phyloP scores from a whole-genome alignment of 2,113 vertebrate species.

The Stigmatopora argus region DNA sequence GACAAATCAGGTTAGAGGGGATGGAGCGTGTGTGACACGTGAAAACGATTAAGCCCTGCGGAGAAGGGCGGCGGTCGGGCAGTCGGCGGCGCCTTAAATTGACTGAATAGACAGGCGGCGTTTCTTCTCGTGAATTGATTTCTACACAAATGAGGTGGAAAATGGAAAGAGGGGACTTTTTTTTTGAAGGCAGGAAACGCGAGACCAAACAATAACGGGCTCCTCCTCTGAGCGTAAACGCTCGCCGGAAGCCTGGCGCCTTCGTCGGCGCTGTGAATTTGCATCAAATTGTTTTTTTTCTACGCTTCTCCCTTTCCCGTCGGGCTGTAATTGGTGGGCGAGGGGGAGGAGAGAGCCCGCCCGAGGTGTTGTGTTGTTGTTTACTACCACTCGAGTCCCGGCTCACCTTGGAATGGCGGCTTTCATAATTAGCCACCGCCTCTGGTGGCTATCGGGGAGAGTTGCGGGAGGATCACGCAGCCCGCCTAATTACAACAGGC shows the following conservation, averaged over 20 bases:
- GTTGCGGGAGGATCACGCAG: conserved; percentile 45
- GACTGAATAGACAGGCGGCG: conserved; percentile 43
- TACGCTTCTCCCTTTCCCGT: conserved; percentile 10
- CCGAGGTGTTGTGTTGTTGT: conserved; percentile 32
- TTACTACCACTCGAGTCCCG: conserved; percentile 41
- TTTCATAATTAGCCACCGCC: conserved; percentile 57
- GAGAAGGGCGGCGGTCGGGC: conserved; percentile 15
- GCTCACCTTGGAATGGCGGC: conserved; percentile 50
- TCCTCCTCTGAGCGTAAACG: conserved; percentile 28
- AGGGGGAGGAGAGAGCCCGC: conserved; percentile 24
- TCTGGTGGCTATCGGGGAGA: conserved; percentile 48
- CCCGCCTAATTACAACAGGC: conserved; percentile 64
- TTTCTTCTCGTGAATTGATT: conserved; percentile 65
- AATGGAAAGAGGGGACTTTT: conserved; percentile 52
- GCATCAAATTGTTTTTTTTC: conserved; percentile 53
- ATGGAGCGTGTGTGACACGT: conserved; percentile 59
- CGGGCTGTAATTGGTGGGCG: conserved; percentile 51
- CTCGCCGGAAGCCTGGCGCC: neutral
- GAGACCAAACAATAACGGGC: conserved; percentile 61
- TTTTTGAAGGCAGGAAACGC: conserved; percentile 50
- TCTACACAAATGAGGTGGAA: conserved; percentile 66
- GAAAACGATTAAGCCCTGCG: conserved; percentile 50
- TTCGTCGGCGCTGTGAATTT: conserved; percentile 37
- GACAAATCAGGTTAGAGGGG: conserved; percentile 62
- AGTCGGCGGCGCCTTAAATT: conserved; percentile 32